Evolutionary conservation across 2,888 invertebrate species (phyloP).

Genomic region (Rhaphigaster nebulosa): DNA sequence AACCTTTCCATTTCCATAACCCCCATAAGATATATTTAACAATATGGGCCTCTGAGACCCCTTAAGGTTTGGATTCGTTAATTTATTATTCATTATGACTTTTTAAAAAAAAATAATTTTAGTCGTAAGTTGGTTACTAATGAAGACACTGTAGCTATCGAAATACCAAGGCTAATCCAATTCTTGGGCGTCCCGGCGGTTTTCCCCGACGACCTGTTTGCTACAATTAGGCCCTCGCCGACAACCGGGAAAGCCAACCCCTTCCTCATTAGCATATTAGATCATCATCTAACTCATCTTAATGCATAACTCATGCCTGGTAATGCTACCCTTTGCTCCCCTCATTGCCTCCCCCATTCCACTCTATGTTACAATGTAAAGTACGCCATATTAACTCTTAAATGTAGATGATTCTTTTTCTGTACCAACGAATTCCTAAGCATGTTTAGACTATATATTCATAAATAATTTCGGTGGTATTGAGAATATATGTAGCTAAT

Average conservation of each 20-base stretch:
- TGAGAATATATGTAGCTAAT: too few species aligned
- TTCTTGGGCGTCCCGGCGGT: background rate
- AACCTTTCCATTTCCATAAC: too few species aligned
- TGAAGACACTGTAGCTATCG: background rate
- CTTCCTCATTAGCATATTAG: conserved; percentile 8
- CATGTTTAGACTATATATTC: too few species aligned
- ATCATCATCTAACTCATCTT: conserved; percentile 14
- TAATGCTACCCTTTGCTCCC: background rate
- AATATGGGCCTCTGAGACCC: too few species aligned
- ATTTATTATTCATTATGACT: too few species aligned
- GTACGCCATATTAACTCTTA: background rate
- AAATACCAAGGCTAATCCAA: background rate
- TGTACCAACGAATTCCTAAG: too few species aligned
- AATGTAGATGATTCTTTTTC: too few species aligned
- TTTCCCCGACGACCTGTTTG: background rate
- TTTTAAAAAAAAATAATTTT: too few species aligned
- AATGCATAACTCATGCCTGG: conserved; percentile 41
- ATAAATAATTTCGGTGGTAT: too few species aligned
- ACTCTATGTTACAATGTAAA: background rate
- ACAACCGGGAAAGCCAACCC: conserved; percentile 1
- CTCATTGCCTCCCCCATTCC: background rate
- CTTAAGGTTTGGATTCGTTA: too few species aligned
- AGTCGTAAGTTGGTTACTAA: too few species aligned
- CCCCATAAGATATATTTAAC: too few species aligned
- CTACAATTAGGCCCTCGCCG: background rate